Conservation (phyloP, 1,140 invertebrate species). For the Dreissena rostriformis region DNA sequence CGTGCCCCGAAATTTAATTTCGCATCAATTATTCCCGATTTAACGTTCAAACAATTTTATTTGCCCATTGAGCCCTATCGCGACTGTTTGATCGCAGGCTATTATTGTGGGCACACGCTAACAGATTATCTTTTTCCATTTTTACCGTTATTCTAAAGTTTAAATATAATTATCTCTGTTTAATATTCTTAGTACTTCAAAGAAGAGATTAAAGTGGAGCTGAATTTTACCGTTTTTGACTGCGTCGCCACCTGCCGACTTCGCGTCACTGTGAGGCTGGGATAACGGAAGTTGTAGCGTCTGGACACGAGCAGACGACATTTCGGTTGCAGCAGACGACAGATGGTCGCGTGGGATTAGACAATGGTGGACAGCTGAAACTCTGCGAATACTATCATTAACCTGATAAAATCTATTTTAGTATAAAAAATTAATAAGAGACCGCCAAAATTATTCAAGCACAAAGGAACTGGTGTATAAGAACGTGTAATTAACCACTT, state of each 20-base stretch:
- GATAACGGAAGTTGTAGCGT: neutral
- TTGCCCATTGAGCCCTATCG: neutral
- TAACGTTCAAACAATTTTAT: neutral
- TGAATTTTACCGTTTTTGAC: neutral
- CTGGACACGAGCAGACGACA: neutral
- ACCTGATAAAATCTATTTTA: too few species aligned
- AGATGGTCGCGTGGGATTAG: neutral
- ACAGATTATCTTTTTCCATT: slow-evolving; percentile 8
- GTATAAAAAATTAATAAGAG: neutral
- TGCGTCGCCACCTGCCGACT: neutral
- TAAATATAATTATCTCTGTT: neutral
- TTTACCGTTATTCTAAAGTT: slow-evolving; percentile 3
- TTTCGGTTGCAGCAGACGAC: neutral
- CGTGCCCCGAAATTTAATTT: neutral
- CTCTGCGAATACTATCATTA: neutral
- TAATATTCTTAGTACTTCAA: slow-evolving; percentile 1
- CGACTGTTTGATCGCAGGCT: neutral
- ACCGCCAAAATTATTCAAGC: neutral
- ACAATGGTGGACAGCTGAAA: neutral
- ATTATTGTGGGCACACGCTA: slow-evolving; percentile 4
- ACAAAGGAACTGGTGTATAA: neutral
- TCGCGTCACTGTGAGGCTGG: neutral
- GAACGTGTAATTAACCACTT: neutral
- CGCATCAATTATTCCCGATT: neutral
- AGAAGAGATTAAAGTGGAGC: slow-evolving; percentile 2